Conservation (phyloP, 2,888 invertebrate genomes). For the Mylabris sibirica region DNA sequence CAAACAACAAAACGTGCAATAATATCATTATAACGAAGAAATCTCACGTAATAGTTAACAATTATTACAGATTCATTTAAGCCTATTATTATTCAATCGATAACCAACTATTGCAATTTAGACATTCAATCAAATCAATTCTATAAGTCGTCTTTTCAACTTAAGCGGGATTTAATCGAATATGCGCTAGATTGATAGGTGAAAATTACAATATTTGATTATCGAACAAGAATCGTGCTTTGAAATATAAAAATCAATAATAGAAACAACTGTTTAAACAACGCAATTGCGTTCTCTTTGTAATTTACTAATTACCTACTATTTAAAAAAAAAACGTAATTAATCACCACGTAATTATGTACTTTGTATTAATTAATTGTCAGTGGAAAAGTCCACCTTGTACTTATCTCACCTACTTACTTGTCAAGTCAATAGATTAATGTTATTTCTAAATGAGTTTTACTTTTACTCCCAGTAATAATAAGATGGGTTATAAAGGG, state of each 20-base stretch:
- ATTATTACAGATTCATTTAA: background rate
- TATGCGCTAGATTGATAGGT: background rate
- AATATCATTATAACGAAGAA: too few relatives aligned
- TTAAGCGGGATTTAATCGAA: constrained; percentile 1
- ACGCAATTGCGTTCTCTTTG: too few relatives aligned
- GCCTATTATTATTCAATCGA: constrained; percentile 5
- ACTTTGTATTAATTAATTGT: too few relatives aligned
- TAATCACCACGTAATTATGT: too few relatives aligned
- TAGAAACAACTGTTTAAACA: too few relatives aligned
- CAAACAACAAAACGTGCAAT: too few relatives aligned
- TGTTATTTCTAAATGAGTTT: background rate
- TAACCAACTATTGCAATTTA: background rate
- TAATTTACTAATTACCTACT: too few relatives aligned
- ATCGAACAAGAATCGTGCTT: background rate
- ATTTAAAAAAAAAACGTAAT: too few relatives aligned
- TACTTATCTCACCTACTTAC: background rate
- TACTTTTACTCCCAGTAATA: background rate
- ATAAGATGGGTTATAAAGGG: background rate
- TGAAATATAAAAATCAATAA: background rate
- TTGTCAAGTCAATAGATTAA: too few relatives aligned
- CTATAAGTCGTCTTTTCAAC: background rate
- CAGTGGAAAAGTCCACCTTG: too few relatives aligned
- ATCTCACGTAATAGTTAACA: too few relatives aligned
- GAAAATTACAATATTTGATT: constrained; percentile 4
- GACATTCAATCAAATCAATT: background rate